phyloP scores from a whole-genome alignment of 1,140 invertebrate genomes.

The Listronotus oregonensis region DNA sequence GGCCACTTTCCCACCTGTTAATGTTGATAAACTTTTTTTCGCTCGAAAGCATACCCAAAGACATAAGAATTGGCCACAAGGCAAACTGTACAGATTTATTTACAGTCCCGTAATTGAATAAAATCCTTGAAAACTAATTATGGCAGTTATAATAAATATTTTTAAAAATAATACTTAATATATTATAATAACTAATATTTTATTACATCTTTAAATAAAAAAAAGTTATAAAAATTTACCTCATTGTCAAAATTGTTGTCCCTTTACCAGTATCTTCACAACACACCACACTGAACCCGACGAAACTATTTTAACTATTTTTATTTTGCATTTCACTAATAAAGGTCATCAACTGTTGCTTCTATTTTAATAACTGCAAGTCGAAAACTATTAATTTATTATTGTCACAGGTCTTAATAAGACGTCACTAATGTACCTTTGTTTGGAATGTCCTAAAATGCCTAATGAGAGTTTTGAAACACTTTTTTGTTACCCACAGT shows the following conservation, averaged over 20 bases:
- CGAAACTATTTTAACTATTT: neutral
- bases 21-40: too few relatives aligned
- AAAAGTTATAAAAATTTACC: too few relatives aligned
- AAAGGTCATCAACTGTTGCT: slow-evolving; percentile 19
- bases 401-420: slow-evolving; percentile 8
- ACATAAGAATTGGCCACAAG: too few relatives aligned
- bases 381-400: slow-evolving; percentile 19
- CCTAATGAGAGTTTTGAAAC: slow-evolving; percentile 20
- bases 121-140: too few relatives aligned
- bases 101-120: too few relatives aligned
- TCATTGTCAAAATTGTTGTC: slow-evolving; percentile 7
- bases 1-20: too few relatives aligned
- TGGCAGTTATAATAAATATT: too few relatives aligned
- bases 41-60: too few relatives aligned
- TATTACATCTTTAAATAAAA: too few relatives aligned
- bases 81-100: too few relatives aligned
- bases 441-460: slow-evolving; percentile 15
- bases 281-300: slow-evolving; percentile 5
- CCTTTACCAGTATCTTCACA: neutral
- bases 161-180: too few relatives aligned
- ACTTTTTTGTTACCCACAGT: slow-evolving; percentile 8
- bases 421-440: slow-evolving; percentile 10
- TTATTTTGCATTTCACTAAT: slow-evolving; percentile 6
- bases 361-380: slow-evolving; percentile 19
- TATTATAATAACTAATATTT: too few relatives aligned